Evolutionary conservation across 2,888 invertebrate species (phyloP).

Genomic region (Dicyrtoma fusca): DNA sequence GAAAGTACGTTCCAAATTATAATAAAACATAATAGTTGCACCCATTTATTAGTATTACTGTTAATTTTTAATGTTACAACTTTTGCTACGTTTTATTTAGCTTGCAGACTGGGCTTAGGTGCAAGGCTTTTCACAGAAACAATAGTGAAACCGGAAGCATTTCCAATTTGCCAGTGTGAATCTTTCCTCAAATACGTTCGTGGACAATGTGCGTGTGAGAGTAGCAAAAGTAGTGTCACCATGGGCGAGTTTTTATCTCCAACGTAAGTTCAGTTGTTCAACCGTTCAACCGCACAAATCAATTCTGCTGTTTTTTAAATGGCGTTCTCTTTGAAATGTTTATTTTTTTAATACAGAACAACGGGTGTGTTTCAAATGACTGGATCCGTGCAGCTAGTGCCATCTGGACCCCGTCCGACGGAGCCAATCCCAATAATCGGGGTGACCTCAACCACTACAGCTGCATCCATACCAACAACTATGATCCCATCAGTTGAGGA

Average conservation of each 20-base stretch:
- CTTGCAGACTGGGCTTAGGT: slow-evolving; percentile 49
- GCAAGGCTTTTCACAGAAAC: slow-evolving; percentile 48
- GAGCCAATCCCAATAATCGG: not conserved
- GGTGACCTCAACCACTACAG: not conserved
- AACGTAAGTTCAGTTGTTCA: slow-evolving; percentile 1
- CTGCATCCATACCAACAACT: not conserved
- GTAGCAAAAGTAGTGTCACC: slow-evolving; percentile 23
- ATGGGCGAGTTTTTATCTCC: slow-evolving; percentile 45
- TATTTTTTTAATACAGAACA: not conserved
- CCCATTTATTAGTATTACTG: not conserved
- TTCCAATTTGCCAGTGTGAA: slow-evolving; percentile 51
- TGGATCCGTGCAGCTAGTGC: no score
- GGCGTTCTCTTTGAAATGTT: not conserved
- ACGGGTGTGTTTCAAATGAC: slow-evolving; percentile 21
- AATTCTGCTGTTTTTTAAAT: not conserved
- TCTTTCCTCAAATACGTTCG: slow-evolving; percentile 44
- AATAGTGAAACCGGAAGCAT: slow-evolving; percentile 47
- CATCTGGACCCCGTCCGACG: not conserved
- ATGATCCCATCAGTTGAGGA: no score
- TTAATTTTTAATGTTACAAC: no score
- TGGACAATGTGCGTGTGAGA: slow-evolving; percentile 47
- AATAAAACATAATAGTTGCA: not conserved
- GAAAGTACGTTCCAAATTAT: slow-evolving; percentile 15
- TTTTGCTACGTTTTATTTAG: slow-evolving; percentile 42
- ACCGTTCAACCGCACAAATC: no score